Base-by-base conservation (phyloP, 2,888 invertebrate species). In the Cryptops parisi region DNA sequence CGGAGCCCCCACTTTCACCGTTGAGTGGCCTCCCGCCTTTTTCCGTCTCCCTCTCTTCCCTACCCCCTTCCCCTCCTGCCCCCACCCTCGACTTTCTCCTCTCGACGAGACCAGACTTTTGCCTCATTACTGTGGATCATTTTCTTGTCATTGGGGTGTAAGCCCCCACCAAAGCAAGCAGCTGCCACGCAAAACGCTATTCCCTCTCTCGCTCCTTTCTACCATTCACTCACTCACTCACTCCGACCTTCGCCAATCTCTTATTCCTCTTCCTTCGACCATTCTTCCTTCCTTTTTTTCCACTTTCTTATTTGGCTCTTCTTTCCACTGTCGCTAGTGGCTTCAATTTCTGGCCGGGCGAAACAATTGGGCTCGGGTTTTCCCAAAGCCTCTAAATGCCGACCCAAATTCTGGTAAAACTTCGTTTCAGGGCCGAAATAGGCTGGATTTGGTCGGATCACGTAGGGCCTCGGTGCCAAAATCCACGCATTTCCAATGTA, bases 401-500 rank as follows among this genome's bases (percentile, higher is more conserved):
- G 19, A 22, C 26, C 44, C 26, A 52, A 52, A 52, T 52, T 52
- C 52, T 44, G 52, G 52, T 52, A 52, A 52, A 52, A 52, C 52
- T 52, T 52, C 52, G 52, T 52, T 52, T 52, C 52, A 52, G 45
- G 23, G 50, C 52, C 40, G 52, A 52, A 52, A 52, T 52, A 52
- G 52, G 52, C 52, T 52, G 52, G 52, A 52, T 52, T 52, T 52
- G 45, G 52, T 26, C 52, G 52, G 52, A 52, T 52, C 52, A 52
- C 27, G 52, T 33, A 38, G n/a, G 22, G 33, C 33, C 52, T 44
- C 44, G 25, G 48, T 26, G 19, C 47, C 22, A 27, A 52, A 52
- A 52, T 52, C 52, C 52, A 45, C 52, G 45, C 52, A 52, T 52
- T 52, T 52, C 52, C 52, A 52, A 52, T 52, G 52, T 52, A 52